A percentile compares a stretch with the other conserved stretches of the same genome.
phyloP scores from a whole-genome alignment of 2,113 vertebrate species.

The Rhabdomys dilectus region DNA sequence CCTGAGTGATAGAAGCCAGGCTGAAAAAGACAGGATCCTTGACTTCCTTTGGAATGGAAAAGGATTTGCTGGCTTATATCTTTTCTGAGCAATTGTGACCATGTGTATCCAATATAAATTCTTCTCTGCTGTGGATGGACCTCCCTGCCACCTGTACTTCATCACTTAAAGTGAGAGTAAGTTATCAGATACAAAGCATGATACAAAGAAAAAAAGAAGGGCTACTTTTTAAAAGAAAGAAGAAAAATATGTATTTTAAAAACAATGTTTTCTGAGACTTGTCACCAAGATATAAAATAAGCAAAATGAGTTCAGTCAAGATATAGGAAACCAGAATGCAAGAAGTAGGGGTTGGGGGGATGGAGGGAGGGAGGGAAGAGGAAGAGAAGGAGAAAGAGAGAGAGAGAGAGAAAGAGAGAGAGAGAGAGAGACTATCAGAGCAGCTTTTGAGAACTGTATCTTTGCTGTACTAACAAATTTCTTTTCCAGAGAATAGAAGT shows the following conservation, averaged over 20 bases:
- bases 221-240: not conserved
- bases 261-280: not conserved
- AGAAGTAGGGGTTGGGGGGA: too few species aligned
- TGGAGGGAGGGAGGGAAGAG: too few species aligned
- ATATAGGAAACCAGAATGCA: not conserved
- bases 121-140: not conserved
- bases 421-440: too few species aligned
- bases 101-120: not conserved
- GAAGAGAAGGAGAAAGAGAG: too few species aligned
- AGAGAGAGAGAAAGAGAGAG: too few species aligned
- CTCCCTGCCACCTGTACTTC: not conserved
- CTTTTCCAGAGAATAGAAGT: too few species aligned
- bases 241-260: not conserved
- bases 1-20: not conserved
- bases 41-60: not conserved
- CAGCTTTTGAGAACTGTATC: too few species aligned
- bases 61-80: not conserved
- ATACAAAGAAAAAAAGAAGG: not conserved
- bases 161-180: not conserved
- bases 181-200: not conserved
- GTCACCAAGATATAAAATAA: constrained; percentile 20
- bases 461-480: too few species aligned
- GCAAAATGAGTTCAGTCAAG: not conserved
- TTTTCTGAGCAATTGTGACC: not conserved
- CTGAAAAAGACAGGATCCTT: not conserved